These are phyloP conservation scores for Lamprologus sp. DNA, from an alignment of 2,113 vertebrate genomes.

Conservation along the genomic window DNA sequence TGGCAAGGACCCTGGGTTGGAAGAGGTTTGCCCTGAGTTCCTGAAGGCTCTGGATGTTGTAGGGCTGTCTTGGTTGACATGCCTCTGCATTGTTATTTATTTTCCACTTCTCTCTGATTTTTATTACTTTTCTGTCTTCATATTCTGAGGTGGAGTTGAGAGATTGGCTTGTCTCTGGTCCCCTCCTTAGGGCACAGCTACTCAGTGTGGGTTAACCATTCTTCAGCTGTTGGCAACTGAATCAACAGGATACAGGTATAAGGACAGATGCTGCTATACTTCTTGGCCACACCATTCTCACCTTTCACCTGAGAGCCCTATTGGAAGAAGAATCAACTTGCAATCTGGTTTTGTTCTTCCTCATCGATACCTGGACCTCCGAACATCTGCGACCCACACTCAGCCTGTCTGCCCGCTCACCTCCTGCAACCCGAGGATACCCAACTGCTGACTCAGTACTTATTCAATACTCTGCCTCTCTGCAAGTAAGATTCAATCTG, in stretches of 20 bases:
- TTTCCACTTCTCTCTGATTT: neutral
- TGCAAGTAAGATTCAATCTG: neutral
- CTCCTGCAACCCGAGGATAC: neutral
- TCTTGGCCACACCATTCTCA: accelerated
- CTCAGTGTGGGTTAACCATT: neutral
- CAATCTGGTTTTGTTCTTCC: neutral
- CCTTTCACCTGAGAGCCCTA: neutral
- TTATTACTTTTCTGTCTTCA: neutral
- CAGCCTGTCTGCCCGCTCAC: neutral
- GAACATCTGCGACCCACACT: neutral
- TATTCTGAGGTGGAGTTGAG: neutral
- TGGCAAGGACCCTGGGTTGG: accelerated
- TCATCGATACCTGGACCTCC: neutral
- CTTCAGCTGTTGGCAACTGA: neutral
- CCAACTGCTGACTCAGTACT: neutral
- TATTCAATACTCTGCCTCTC: neutral
- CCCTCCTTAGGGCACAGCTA: neutral
- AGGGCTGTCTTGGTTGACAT: neutral
- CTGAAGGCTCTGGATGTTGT: neutral
- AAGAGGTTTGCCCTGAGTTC: neutral
- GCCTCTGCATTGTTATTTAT: neutral
- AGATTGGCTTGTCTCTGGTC: neutral
- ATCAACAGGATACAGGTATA: neutral
- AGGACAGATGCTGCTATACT: neutral
- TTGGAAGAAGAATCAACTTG: neutral